A percentile compares a stretch with the other conserved stretches of the same genome.
Evolutionary conservation across 2,888 invertebrate genomes (phyloP).

Genomic region (Spodoptera picta): DNA sequence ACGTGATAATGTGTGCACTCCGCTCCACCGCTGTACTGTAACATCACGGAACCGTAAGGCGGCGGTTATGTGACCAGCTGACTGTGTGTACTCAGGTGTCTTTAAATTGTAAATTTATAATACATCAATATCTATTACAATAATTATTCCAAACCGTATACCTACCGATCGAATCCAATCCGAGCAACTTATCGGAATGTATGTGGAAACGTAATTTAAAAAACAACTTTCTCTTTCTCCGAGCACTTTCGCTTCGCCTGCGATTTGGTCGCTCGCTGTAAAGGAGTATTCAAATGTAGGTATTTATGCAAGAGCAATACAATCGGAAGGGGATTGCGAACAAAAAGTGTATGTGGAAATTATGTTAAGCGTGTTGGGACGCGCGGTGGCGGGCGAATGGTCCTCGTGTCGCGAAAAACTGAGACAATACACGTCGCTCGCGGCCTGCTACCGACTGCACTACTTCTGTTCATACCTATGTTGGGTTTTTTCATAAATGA

Average conservation of each 20-base stretch:
- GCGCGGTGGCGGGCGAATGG: slow-evolving; percentile 30
- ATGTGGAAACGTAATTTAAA: not conserved
- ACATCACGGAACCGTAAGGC: too few relatives aligned
- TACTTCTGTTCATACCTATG: not conserved
- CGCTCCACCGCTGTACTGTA: too few relatives aligned
- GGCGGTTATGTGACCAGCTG: too few relatives aligned
- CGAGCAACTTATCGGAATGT: too few relatives aligned
- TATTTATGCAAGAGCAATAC: slow-evolving; percentile 50
- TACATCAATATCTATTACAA: too few relatives aligned
- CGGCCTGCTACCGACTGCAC: slow-evolving; percentile 40
- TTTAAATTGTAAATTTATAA: too few relatives aligned
- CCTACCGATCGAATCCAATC: too few relatives aligned
- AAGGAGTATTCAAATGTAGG: slow-evolving; percentile 35
- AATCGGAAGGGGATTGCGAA: slow-evolving; percentile 38
- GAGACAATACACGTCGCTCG: slow-evolving; percentile 27
- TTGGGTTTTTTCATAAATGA: too few relatives aligned
- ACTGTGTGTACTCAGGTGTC: slow-evolving; percentile 40
- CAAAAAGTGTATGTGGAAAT: slow-evolving; percentile 55
- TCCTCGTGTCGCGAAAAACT: slow-evolving; percentile 42
- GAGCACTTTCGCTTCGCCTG: slow-evolving; percentile 3
- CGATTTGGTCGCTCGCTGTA: slow-evolving; percentile 13
- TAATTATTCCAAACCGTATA: too few relatives aligned
- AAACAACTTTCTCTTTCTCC: slow-evolving; percentile 14
- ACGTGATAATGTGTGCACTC: too few relatives aligned
- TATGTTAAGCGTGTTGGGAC: slow-evolving; percentile 52